Evolutionary conservation across 2,797 vertebrate genomes (phyloP).

Genomic region (Aeoliscus strigatus): DNA sequence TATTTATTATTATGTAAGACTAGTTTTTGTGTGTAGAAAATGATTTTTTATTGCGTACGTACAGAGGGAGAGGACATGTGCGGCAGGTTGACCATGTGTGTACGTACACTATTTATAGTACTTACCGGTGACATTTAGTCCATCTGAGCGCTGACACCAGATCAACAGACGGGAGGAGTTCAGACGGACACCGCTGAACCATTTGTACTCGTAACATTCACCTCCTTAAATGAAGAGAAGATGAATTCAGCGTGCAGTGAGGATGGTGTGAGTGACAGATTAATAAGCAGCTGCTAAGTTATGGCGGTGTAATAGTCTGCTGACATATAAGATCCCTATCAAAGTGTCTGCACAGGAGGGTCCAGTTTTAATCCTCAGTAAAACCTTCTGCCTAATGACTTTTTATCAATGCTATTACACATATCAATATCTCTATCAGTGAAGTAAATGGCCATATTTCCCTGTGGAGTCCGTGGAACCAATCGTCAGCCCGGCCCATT

Average conservation of each 20-base stretch:
- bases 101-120: too few relatives aligned
- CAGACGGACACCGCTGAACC: conserved; percentile 79
- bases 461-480: conserved; percentile 44
- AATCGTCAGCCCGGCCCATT: conserved; percentile 35
- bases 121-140: conserved; percentile 91
- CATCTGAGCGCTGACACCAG: conserved; percentile 96
- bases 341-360: conserved; percentile 26
- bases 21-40: too few relatives aligned
- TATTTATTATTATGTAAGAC: too few relatives aligned
- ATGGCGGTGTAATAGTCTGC: conserved; percentile 36
- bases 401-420: conserved; percentile 62
- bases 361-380: conserved; percentile 55
- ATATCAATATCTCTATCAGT: conserved; percentile 65
- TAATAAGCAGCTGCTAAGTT: conserved; percentile 55
- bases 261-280: conserved; percentile 26
- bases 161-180: conserved; percentile 75
- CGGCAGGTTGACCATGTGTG: too few relatives aligned
- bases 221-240: conserved; percentile 74
- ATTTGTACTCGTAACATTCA: conserved; percentile 91
- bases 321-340: conserved; percentile 41
- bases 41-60: too few relatives aligned
- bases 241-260: not conserved
- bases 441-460: conserved; percentile 58
- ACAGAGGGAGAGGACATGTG: too few relatives aligned
- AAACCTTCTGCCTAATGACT: conserved; percentile 62